Evolutionary conservation across 2,888 invertebrate genomes (phyloP).

Genomic region (Philaethria dido): DNA sequence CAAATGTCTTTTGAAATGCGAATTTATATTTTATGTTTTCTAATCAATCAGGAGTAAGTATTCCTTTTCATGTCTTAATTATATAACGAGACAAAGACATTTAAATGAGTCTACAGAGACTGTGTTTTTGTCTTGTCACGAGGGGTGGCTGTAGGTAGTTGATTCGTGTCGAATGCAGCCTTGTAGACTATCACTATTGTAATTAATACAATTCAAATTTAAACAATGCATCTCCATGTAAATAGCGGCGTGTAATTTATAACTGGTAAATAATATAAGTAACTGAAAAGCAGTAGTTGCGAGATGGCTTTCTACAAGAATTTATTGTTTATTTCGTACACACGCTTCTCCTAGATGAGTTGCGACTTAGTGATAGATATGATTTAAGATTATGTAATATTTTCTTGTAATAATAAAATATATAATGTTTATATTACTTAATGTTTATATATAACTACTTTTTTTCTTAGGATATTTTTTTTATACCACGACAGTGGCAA

Average conservation of each 20-base stretch:
- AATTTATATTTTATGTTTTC: constrained; percentile 30
- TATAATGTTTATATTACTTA: too few species aligned
- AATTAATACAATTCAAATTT: constrained; percentile 52
- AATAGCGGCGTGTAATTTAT: constrained; percentile 49
- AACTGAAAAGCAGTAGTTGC: constrained; percentile 28
- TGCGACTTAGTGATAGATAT: not conserved
- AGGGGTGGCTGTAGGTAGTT: constrained; percentile 42
- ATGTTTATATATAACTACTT: too few species aligned
- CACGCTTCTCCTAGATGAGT: not conserved
- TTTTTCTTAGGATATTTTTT: too few species aligned
- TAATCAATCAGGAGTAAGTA: constrained; percentile 47
- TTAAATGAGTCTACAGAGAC: constrained; percentile 45
- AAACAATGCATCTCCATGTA: constrained; percentile 50
- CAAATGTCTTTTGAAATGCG: not conserved
- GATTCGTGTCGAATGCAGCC: constrained; percentile 54
- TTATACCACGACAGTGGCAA: too few species aligned
- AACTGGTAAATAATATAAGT: constrained; percentile 44
- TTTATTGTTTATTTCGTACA: constrained; percentile 7
- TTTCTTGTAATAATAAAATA: not conserved
- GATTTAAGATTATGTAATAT: not conserved
- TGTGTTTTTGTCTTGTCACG: constrained; percentile 50
- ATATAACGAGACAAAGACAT: constrained; percentile 51
- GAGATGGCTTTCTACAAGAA: not conserved
- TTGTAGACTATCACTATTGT: constrained; percentile 50
- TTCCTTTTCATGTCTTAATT: constrained; percentile 51